A percentile compares a stretch with the other conserved stretches of the same genome.
These are phyloP conservation scores for Cepaea nemoralis DNA, from an alignment of 1,140 invertebrate species.

Conservation along the genomic window DNA sequence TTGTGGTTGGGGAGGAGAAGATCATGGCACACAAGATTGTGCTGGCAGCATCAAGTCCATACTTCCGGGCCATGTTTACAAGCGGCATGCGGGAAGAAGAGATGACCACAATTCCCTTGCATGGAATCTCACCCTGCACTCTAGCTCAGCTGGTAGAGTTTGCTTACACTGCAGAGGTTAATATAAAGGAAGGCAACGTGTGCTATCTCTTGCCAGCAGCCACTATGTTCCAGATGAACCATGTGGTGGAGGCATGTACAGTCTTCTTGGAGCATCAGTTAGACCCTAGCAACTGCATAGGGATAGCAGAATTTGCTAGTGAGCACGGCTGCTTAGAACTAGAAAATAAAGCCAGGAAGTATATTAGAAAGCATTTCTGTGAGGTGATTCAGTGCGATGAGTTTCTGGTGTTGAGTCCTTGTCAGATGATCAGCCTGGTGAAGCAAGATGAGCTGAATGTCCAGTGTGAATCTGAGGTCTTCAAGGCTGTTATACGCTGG, in stretches of 20 bases:
- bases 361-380: constrained; percentile 90
- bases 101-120: constrained; percentile 86
- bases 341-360: constrained; percentile 87
- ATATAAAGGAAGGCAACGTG: constrained; percentile 90
- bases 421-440: constrained; percentile 85
- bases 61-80: constrained; percentile 95
- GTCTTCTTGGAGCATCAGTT: constrained; percentile 89
- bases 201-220: constrained; percentile 90
- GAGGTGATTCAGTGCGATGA: constrained; percentile 92
- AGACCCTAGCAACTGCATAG: constrained; percentile 93
- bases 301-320: constrained; percentile 91
- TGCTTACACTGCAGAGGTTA: constrained; percentile 90
- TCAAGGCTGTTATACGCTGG: constrained; percentile 92
- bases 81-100: constrained; percentile 91
- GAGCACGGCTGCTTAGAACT: constrained; percentile 89
- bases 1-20: constrained; percentile 64
- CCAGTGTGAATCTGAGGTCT: constrained; percentile 88
- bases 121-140: constrained; percentile 88
- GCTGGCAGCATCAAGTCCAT: constrained; percentile 68
- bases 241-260: constrained; percentile 92
- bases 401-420: constrained; percentile 84
- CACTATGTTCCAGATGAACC: constrained; percentile 92
- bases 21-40: constrained; percentile 70
- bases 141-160: constrained; percentile 88
- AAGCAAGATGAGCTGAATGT: constrained; percentile 91